These are phyloP conservation scores for Vireo griseus DNA, from an alignment of 2,797 vertebrate species.

Conservation along the genomic window DNA sequence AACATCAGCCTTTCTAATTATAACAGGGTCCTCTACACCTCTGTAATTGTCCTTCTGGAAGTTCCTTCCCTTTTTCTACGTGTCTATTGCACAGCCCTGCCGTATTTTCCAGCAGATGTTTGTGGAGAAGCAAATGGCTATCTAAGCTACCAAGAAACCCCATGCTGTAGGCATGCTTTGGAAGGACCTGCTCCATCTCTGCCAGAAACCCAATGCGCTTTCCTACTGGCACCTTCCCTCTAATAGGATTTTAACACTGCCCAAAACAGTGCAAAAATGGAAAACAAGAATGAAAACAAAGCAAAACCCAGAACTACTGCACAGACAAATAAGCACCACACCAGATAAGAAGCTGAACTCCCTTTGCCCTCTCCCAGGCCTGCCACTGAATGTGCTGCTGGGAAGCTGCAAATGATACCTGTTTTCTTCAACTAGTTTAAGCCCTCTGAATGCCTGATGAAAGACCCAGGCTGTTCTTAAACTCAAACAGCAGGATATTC, in stretches of 20 bases:
- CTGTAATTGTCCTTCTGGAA: background rate
- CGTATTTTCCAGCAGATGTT: background rate
- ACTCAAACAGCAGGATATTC: background rate
- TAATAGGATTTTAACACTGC: background rate
- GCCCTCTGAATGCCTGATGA: background rate
- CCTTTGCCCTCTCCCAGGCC: background rate
- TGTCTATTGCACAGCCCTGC: background rate
- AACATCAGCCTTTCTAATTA: background rate
- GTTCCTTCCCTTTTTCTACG: background rate
- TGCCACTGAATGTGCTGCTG: rapidly evolving
- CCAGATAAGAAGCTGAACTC: background rate
- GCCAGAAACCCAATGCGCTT: background rate
- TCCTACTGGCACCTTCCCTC: background rate
- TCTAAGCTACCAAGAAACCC: background rate
- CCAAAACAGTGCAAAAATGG: background rate
- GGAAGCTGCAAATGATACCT: background rate
- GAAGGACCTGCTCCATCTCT: background rate
- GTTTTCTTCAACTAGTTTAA: background rate
- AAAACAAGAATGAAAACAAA: background rate
- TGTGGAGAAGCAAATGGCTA: background rate
- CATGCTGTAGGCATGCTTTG: background rate
- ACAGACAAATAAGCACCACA: background rate
- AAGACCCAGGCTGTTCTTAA: background rate
- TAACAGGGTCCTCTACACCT: rapidly evolving
- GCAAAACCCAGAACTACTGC: background rate